Evolutionary conservation across 2,113 vertebrate genomes (phyloP), one percentile per base, ranked within the genome.

Genomic region (Tamias sibiricus): DNA sequence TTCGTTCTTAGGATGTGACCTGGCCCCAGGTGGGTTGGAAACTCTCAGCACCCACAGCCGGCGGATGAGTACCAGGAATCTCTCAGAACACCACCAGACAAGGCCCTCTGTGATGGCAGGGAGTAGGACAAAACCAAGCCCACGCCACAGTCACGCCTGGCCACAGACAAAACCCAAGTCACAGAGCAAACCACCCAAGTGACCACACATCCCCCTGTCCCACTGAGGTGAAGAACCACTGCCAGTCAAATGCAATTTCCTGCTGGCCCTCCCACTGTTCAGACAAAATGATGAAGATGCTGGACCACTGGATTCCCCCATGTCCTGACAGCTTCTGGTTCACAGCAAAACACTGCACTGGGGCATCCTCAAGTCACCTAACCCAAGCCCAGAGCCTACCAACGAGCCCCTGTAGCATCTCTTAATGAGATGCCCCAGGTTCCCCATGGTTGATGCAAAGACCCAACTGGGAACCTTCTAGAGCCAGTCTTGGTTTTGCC

Each of bases 151-250:
- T 28, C 68, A 37, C 0, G 0, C 24, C 80, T 22, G 52, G 44
- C n/a, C 30, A 35, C 79, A 37, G 35, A 37, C 76, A 44, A 75
- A 84, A 85, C 69, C 62, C n/a, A 89, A 68, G 62, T 44, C 57
- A n/a, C 86, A 7, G 35, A 59, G 89, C 47, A 75, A 79, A 54
- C n/a, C 57, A 17, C 47, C 47, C 11, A 30, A 54, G 42, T 1
- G 4, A 2, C 32, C 62, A 8, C 4, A 42, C 6, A 30, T 5
- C 32, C 19, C 28, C 79, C n/a, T 0, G 0, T 32, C 57, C 13
- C 3, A 79, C 59, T 40, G 11, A 42, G 6, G 19, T 10, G 52
- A 69, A 12, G 40, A 59, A 71, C 8, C 8, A 6, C 68, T 44
- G 7, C 68, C 13, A 42, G 7, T 19, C 6, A 69, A 22, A 37